phyloP scores from a whole-genome alignment of 2,113 vertebrate genomes.

The Stictonetta naevosa region DNA sequence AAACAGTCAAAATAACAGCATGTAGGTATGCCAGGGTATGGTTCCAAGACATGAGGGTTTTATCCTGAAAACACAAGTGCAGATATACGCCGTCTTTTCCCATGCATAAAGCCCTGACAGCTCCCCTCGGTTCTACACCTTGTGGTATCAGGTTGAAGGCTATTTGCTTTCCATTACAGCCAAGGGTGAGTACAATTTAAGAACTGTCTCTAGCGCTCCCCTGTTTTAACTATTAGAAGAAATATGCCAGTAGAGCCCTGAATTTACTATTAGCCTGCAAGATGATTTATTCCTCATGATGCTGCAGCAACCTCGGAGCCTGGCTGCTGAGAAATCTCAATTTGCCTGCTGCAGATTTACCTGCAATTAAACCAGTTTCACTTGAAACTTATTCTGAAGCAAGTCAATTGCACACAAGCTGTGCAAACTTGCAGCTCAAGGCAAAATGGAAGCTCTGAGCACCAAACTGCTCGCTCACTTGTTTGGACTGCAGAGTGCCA shows the following conservation, averaged over 20 bases:
- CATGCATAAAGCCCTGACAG: neutral
- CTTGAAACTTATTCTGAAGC: neutral
- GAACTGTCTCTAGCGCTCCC: neutral
- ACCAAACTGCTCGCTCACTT: neutral
- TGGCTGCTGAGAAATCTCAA: neutral
- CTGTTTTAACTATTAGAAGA: neutral
- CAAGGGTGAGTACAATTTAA: neutral
- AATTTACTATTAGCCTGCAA: neutral
- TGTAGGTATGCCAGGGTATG: neutral
- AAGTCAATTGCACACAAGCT: neutral
- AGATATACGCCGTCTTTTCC: neutral
- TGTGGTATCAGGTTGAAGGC: fast-evolving
- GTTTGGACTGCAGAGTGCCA: neutral
- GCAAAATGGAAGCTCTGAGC: neutral
- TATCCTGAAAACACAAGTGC: neutral
- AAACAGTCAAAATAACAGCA: neutral
- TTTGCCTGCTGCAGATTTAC: neutral
- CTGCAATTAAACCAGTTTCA: neutral
- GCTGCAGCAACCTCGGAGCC: neutral
- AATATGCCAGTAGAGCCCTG: neutral
- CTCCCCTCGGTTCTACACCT: neutral
- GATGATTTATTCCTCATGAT: neutral
- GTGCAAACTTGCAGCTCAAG: neutral
- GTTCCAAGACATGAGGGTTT: neutral
- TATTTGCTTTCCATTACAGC: neutral